A percentile compares a stretch with the other conserved stretches of the same genome.
Evolutionary conservation across 2,888 invertebrate genomes (phyloP).

Genomic region (Spodoptera exigua): DNA sequence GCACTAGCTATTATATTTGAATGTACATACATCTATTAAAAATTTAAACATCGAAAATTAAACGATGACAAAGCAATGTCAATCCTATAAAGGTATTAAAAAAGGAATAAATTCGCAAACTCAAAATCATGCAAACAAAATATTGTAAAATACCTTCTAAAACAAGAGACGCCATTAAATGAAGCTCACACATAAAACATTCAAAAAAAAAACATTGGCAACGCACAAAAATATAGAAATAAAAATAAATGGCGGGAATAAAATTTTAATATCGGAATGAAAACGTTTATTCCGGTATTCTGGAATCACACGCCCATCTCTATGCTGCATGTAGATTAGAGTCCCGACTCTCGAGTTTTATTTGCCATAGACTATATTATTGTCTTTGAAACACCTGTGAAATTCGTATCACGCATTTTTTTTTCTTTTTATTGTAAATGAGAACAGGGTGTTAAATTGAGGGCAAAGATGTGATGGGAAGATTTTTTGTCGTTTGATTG

Average conservation of each 20-base stretch:
- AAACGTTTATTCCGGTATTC: constrained; percentile 71
- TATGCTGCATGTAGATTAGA: constrained; percentile 70
- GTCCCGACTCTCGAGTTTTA: constrained; percentile 46
- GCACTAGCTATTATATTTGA: too few species aligned
- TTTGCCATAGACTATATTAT: constrained; percentile 29
- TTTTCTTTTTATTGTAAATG: constrained; percentile 24
- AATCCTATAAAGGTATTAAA: too few species aligned
- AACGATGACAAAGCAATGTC: too few species aligned
- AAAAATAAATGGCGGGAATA: constrained; percentile 58
- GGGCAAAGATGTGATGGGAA: not conserved
- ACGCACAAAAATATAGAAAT: constrained; percentile 48
- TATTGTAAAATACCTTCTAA: not conserved
- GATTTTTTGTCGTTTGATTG: not conserved
- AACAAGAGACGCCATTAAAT: not conserved
- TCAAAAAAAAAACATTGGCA: constrained; percentile 16
- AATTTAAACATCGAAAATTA: too few species aligned
- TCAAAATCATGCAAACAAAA: too few species aligned
- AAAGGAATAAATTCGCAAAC: too few species aligned
- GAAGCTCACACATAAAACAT: constrained; percentile 3
- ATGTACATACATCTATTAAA: too few species aligned
- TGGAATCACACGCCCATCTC: constrained; percentile 65
- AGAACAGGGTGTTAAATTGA: constrained; percentile 17
- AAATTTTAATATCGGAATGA: constrained; percentile 65
- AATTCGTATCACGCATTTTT: constrained; percentile 41
- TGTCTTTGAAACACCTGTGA: constrained; percentile 48